phyloP scores from a whole-genome alignment of 2,888 invertebrate species.

The Therioaphis trifolii region DNA sequence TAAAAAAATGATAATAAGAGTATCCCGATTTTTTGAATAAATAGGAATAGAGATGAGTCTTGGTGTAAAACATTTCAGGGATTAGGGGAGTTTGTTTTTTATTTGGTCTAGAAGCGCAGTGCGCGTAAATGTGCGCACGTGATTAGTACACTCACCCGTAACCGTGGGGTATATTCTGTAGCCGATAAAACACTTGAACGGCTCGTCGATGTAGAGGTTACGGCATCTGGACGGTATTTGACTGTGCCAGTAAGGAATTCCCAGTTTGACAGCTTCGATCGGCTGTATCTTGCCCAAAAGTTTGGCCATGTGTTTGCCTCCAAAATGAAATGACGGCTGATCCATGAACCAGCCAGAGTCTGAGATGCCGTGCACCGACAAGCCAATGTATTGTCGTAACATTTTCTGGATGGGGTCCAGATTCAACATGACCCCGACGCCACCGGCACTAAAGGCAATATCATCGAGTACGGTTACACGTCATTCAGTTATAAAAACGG shows the following conservation, averaged over 20 bases:
- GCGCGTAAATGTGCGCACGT: background rate
- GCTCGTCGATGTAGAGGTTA: constrained; percentile 77
- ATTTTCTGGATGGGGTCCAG: constrained; percentile 83
- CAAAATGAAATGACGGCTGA: constrained; percentile 80
- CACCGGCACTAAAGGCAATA: constrained; percentile 94
- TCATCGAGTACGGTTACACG: too few relatives aligned
- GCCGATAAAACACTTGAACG: constrained; percentile 94
- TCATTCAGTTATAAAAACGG: too few relatives aligned
- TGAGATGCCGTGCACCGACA: constrained; percentile 84
- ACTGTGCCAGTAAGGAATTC: constrained; percentile 84
- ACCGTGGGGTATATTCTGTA: constrained; percentile 87
- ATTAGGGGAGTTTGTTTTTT: too few relatives aligned
- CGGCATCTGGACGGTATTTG: constrained; percentile 83
- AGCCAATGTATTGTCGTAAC: constrained; percentile 75
- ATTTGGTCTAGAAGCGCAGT: background rate
- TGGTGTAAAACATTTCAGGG: too few relatives aligned
- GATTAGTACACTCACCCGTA: constrained; percentile 79
- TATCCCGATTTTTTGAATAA: too few relatives aligned
- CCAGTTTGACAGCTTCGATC: constrained; percentile 77
- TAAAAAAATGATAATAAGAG: too few relatives aligned
- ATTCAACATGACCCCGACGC: constrained; percentile 92
- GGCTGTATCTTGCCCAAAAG: too few relatives aligned
- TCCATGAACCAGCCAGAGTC: constrained; percentile 97
- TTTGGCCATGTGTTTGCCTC: constrained; percentile 69
- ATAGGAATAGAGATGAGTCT: too few relatives aligned